Percentiles rank a stretch among this genome's conserved stretches.
Conservation (phyloP, 2,113 vertebrate genomes). For the Holacanthus passer region DNA sequence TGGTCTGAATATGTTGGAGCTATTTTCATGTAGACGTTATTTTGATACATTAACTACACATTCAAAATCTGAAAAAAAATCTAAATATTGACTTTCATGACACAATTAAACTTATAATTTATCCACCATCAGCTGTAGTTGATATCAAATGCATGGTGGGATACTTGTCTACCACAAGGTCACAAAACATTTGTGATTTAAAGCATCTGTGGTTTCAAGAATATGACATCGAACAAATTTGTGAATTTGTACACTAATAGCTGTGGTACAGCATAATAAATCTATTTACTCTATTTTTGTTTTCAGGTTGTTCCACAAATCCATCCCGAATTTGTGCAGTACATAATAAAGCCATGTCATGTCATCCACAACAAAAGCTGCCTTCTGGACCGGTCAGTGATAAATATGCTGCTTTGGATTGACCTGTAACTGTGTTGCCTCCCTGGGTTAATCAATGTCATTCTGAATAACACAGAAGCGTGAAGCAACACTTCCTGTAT, state of each 20-base stretch:
- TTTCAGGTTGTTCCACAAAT: neutral
- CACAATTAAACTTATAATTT: neutral
- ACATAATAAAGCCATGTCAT: neutral
- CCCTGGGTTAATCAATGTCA: slow-evolving; percentile 43
- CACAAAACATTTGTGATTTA: too few relatives aligned
- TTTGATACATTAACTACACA: neutral
- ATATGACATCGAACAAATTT: too few relatives aligned
- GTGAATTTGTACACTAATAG: neutral
- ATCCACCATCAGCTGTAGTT: neutral
- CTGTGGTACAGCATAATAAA: neutral
- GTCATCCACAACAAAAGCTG: neutral
- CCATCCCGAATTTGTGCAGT: neutral
- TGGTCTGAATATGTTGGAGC: too few relatives aligned
- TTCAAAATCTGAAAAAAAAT: neutral
- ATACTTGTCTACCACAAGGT: neutral
- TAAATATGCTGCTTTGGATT: slow-evolving; percentile 22
- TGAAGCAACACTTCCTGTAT: slow-evolving; percentile 43
- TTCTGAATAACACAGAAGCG: slow-evolving; percentile 23
- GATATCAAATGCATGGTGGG: neutral
- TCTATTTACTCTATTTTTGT: neutral
- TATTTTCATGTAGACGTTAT: too few relatives aligned
- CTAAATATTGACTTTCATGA: neutral
- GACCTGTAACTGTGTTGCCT: slow-evolving; percentile 6
- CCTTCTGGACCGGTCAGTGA: slow-evolving; percentile 42
- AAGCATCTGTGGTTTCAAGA: too few relatives aligned